These are phyloP conservation scores for Odiellus spinosus DNA, from an alignment of 2,888 invertebrate species.

Conservation along the genomic window DNA sequence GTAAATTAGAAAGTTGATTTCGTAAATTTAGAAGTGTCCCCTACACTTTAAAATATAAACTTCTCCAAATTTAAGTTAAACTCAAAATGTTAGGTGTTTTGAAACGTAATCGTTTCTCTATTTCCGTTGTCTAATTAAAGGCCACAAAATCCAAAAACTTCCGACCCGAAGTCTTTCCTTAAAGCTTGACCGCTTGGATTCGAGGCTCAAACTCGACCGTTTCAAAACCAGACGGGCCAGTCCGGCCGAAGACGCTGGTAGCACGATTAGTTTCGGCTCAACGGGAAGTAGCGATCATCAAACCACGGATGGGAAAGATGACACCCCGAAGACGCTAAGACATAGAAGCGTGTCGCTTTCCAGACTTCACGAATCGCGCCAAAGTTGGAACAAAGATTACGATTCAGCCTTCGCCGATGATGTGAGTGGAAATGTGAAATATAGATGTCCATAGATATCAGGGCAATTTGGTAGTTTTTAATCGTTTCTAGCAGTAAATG, in stretches of 20 bases:
- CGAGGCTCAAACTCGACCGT: conserved; percentile 3
- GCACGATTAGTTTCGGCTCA: background rate
- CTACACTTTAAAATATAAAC: no score
- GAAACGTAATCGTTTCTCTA: no score
- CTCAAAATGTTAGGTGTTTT: no score
- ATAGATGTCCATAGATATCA: no score
- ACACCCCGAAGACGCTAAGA: conserved; percentile 1
- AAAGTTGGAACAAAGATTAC: background rate
- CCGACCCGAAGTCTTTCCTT: conserved; percentile 28
- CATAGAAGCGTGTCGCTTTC: background rate
- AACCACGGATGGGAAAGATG: conserved; percentile 3
- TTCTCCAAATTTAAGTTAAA: no score
- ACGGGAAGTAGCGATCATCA: conserved; percentile 3
- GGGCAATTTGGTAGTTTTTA: no score
- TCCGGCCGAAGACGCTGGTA: conserved; percentile 2
- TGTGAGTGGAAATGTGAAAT: no score
- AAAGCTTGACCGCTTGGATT: conserved; percentile 9
- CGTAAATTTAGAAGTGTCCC: no score
- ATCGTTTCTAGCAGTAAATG: no score
- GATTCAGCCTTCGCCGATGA: no score
- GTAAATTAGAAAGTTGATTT: no score
- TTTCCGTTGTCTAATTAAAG: conserved; percentile 18
- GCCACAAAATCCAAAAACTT: conserved; percentile 49
- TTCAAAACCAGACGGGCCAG: conserved; percentile 2
- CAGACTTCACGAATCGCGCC: background rate